phyloP scores from a whole-genome alignment of 2,797 vertebrate genomes.

The Myripristis murdjan region DNA sequence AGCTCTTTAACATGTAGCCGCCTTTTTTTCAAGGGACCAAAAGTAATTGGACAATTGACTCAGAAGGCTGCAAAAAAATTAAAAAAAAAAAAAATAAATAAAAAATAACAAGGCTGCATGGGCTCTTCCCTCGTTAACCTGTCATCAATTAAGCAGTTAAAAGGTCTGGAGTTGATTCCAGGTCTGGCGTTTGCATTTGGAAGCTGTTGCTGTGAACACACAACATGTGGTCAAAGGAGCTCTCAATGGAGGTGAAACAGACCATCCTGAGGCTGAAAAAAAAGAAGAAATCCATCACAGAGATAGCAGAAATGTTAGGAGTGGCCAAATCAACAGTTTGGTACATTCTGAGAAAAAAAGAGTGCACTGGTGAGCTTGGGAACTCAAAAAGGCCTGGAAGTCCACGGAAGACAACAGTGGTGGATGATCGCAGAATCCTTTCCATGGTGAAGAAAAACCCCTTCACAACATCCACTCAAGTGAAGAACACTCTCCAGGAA shows the following conservation, averaged over 20 bases:
- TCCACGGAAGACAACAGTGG: too few species aligned
- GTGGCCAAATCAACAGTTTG: constrained; percentile 48
- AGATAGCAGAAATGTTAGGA: constrained; percentile 45
- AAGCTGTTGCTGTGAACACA: too few species aligned
- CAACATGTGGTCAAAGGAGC: too few species aligned
- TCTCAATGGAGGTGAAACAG: background rate
- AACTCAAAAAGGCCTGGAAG: too few species aligned
- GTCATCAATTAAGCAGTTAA: background rate
- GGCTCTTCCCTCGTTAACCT: background rate
- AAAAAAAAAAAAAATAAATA: too few species aligned
- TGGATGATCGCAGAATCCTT: too few species aligned
- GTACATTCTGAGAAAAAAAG: constrained; percentile 43
- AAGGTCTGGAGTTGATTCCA: constrained; percentile 1
- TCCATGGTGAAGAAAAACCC: constrained; percentile 8
- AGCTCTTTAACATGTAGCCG: background rate
- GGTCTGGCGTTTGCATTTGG: constrained; percentile 1
- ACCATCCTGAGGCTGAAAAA: constrained; percentile 1
- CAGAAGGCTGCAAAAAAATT: too few species aligned
- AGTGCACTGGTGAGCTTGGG: constrained; percentile 14
- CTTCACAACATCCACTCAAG: background rate
- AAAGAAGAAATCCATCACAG: constrained; percentile 25
- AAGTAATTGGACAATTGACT: too few species aligned
- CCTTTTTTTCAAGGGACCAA: constrained; percentile 3
- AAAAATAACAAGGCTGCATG: too few species aligned
- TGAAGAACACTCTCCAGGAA: too few species aligned